phyloP scores from a whole-genome alignment of 2,113 vertebrate species.

The Xiphorhynchus elegans region DNA sequence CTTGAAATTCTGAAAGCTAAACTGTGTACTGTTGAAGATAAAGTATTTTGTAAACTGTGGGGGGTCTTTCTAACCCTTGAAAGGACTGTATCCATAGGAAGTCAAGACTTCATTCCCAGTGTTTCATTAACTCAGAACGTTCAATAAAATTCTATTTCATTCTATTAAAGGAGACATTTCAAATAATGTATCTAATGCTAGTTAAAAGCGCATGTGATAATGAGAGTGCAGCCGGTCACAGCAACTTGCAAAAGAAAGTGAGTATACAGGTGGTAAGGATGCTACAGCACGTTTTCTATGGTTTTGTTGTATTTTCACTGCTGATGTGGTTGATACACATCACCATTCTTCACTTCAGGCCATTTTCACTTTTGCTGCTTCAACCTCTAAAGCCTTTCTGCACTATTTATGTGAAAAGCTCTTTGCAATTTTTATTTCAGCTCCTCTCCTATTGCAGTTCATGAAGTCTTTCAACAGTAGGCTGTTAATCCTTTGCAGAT shows the following conservation, averaged over 20 bases:
- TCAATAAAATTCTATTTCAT: not conserved
- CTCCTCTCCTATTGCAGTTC: constrained; percentile 50
- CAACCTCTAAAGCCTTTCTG: constrained; percentile 1
- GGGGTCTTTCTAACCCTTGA: not conserved
- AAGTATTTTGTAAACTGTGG: not conserved
- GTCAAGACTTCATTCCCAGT: not conserved
- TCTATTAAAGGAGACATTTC: not conserved
- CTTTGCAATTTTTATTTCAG: constrained; percentile 36
- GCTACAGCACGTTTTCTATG: not conserved
- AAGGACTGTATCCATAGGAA: not conserved
- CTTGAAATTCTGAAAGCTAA: not conserved
- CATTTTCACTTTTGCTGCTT: constrained; percentile 29
- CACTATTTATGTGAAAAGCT: constrained; percentile 25
- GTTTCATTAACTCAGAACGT: not conserved
- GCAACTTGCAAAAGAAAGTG: not conserved
- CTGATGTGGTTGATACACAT: not conserved
- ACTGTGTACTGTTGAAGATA: not conserved
- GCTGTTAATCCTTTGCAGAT: constrained; percentile 68
- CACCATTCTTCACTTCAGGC: not conserved
- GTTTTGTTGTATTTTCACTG: not conserved
- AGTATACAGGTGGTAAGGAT: not conserved
- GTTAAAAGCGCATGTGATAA: not conserved
- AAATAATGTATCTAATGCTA: not conserved
- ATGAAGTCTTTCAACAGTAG: constrained; percentile 66
- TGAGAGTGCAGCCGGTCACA: not conserved